These are phyloP conservation scores for Cirrhinus mrigala DNA, from an alignment of 2,797 vertebrate genomes.

Conservation along the genomic window DNA sequence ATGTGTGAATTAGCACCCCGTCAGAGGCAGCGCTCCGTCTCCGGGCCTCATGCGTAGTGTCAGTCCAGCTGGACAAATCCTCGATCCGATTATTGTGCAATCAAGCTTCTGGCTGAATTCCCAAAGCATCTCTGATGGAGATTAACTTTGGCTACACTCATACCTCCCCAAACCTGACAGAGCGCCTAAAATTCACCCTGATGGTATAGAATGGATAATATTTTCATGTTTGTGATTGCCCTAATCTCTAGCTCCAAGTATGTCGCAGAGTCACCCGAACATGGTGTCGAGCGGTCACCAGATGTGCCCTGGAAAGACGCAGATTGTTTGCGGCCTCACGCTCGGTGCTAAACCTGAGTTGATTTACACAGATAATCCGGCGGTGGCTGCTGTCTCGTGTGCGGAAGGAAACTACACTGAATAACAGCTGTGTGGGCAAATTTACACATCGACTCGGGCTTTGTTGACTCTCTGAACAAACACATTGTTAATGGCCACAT, in stretches of 20 bases:
- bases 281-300: background rate
- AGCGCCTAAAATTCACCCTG: background rate
- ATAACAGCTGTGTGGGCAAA: conserved; percentile 49
- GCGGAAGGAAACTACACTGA: background rate
- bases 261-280: background rate
- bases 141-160: conserved; percentile 34
- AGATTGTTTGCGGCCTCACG: conserved; percentile 19
- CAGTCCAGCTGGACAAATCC: conserved; percentile 63
- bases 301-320: conserved; percentile 27
- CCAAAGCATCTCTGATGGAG: conserved; percentile 50
- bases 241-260: background rate
- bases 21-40: conserved; percentile 38
- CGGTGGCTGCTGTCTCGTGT: conserved; percentile 22
- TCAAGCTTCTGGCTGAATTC: conserved; percentile 55
- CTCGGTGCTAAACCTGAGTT: conserved; percentile 18
- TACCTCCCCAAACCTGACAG: conserved; percentile 11
- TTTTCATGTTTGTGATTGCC: background rate
- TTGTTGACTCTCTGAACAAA: conserved; percentile 33
- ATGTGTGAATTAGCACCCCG: conserved; percentile 56
- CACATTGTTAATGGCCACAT: conserved; percentile 34
- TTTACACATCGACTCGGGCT: conserved; percentile 29
- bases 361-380: conserved; percentile 43
- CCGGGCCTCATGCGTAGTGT: conserved; percentile 34
- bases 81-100: conserved; percentile 58
- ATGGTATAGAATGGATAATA: background rate